Conservation (phyloP, 2,888 invertebrate genomes). For the Limnephilus rhombicus region DNA sequence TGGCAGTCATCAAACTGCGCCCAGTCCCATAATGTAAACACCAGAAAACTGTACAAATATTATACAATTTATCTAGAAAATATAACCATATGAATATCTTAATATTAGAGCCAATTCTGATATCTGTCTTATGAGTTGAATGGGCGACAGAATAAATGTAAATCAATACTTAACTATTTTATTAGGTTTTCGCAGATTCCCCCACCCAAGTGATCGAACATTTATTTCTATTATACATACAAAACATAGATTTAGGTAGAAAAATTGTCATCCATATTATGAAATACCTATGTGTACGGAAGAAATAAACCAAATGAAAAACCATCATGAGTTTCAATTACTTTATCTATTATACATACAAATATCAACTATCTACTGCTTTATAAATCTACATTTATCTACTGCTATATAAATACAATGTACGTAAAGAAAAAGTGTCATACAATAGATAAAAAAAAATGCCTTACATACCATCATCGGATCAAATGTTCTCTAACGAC, state of each 20-base stretch:
- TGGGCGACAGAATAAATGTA: constrained; percentile 15
- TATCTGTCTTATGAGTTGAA: neutral
- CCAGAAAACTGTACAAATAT: constrained; percentile 50
- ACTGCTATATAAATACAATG: too few species aligned
- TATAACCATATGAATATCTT: constrained; percentile 40
- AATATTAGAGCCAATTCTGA: constrained; percentile 31
- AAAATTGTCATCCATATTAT: constrained; percentile 59
- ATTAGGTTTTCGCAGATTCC: constrained; percentile 36
- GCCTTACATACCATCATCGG: too few species aligned
- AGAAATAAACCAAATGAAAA: constrained; percentile 35
- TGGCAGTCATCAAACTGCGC: constrained; percentile 36
- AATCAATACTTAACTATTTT: constrained; percentile 27
- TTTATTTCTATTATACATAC: constrained; percentile 40
- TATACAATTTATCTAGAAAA: constrained; percentile 45
- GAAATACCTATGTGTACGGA: constrained; percentile 42
- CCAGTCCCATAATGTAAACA: constrained; percentile 18
- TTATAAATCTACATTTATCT: too few species aligned
- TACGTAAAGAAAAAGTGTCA: too few species aligned
- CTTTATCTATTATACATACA: neutral
- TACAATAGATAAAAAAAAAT: too few species aligned
- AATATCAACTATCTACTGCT: too few species aligned
- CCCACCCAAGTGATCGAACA: neutral
- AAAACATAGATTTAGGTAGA: constrained; percentile 52
- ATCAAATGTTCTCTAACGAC: too few species aligned
- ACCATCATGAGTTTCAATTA: neutral